Conservation (phyloP, 2,888 invertebrate genomes). For the Drosophila formosana region DNA sequence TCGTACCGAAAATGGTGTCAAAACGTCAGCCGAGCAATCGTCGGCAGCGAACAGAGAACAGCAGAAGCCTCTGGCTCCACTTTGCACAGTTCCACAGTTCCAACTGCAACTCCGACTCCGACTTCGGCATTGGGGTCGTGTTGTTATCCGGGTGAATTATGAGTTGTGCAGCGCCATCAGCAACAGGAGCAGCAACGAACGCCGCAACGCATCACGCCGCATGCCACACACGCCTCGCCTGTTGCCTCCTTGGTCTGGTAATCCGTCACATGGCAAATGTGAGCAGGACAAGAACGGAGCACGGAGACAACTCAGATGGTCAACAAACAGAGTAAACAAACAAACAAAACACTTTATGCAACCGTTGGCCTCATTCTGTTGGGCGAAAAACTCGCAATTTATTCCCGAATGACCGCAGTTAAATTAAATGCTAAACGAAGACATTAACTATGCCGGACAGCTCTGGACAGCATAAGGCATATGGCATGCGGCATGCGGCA, state of each 20-base stretch:
- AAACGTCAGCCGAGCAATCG: constrained; percentile 65
- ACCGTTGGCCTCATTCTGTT: constrained; percentile 24
- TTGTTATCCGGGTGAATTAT: constrained; percentile 77
- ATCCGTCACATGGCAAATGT: constrained; percentile 59
- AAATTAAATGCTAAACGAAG: constrained; percentile 82
- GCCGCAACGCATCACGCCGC: not conserved
- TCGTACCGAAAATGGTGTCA: constrained; percentile 80
- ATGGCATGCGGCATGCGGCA: not conserved
- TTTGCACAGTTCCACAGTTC: constrained; percentile 4
- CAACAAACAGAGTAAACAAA: not conserved
- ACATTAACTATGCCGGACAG: constrained; percentile 76
- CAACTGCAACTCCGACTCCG: not conserved
- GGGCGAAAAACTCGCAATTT: constrained; percentile 61
- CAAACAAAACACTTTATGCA: constrained; percentile 5
- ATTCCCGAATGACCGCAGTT: constrained; percentile 71
- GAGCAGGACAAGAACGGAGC: constrained; percentile 12
- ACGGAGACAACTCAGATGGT: constrained; percentile 10
- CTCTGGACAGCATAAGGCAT: constrained; percentile 11
- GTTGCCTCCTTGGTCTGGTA: constrained; percentile 31
- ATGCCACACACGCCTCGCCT: constrained; percentile 3
- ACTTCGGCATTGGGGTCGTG: constrained; percentile 16
- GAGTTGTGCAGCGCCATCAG: constrained; percentile 63
- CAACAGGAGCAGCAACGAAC: constrained; percentile 37
- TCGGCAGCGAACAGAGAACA: constrained; percentile 18
- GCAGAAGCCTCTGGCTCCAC: not conserved